A percentile compares a stretch with the other conserved stretches of the same genome.
These are phyloP conservation scores for Terrapene triunguis DNA, from an alignment of 2,113 vertebrate species.

Conservation along the genomic window DNA sequence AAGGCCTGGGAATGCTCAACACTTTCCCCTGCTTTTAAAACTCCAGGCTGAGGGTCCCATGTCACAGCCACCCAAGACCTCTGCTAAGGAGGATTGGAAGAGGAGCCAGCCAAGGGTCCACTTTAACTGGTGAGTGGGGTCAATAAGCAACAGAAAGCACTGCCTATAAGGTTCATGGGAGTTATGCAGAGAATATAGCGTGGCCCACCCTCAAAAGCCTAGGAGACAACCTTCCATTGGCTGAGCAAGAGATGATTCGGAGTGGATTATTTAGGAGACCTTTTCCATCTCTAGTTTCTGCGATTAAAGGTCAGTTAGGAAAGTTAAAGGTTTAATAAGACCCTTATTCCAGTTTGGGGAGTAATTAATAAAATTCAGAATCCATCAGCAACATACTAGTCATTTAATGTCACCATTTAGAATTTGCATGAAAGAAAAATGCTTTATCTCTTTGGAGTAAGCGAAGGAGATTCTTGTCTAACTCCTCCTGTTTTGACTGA, in stretches of 20 bases:
- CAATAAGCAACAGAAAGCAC: neutral
- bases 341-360: neutral
- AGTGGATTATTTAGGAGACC: neutral
- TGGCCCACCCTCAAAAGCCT: neutral
- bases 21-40: neutral
- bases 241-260: neutral
- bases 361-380: neutral
- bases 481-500: neutral
- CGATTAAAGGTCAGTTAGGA: neutral
- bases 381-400: neutral
- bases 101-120: neutral
- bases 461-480: slow-evolving; percentile 7
- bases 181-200: neutral
- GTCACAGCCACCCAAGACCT: neutral
- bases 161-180: neutral
- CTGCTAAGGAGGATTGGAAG: neutral
- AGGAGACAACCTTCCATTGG: neutral
- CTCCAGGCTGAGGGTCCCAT: neutral
- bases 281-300: slow-evolving; percentile 21
- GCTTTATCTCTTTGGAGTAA: neutral
- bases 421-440: slow-evolving; percentile 15
- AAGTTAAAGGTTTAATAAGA: neutral
- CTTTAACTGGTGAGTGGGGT: neutral
- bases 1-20: neutral
- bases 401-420: neutral